Percentiles rank a stretch among this genome's conserved stretches.
These are phyloP conservation scores for Trichopria drosophilae DNA, from an alignment of 2,888 invertebrate species.

Conservation along the genomic window DNA sequence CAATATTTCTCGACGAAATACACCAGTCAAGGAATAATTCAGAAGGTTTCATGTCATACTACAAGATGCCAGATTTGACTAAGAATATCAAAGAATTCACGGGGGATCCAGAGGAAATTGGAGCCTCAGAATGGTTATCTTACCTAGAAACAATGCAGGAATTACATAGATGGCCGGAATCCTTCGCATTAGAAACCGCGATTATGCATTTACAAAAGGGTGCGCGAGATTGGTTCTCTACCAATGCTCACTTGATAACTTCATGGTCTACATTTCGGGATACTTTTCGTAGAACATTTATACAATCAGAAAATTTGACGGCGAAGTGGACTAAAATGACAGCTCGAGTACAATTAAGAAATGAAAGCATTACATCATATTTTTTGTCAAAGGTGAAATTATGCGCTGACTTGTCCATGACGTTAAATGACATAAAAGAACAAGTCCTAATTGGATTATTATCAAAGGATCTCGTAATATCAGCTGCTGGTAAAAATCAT, in stretches of 20 bases:
- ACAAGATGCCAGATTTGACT: neutral
- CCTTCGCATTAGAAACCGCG: constrained; percentile 7
- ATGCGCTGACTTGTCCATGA: constrained; percentile 1
- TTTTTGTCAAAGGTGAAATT: neutral
- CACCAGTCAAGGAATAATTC: too few species aligned
- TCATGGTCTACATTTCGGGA: too few species aligned
- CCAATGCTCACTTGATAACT: too few species aligned
- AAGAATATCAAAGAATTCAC: neutral
- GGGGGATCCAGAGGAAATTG: neutral
- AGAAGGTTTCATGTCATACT: too few species aligned
- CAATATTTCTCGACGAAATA: too few species aligned
- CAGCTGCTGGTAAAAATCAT: constrained; percentile 12
- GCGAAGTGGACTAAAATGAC: constrained; percentile 10
- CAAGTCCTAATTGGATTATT: constrained; percentile 11
- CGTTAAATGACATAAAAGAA: constrained; percentile 8
- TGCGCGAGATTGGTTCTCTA: constrained; percentile 13
- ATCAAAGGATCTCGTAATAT: constrained; percentile 13
- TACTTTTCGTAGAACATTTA: constrained; percentile 12
- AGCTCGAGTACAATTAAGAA: constrained; percentile 5
- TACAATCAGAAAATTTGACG: neutral
- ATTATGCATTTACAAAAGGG: constrained; percentile 16
- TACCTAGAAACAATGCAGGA: neutral
- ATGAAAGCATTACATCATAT: constrained; percentile 5
- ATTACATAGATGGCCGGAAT: neutral
- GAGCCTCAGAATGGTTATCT: neutral